Percentiles rank a stretch among this genome's conserved stretches.
These are phyloP conservation scores for Papilio polytes DNA, from an alignment of 1,140 invertebrate species.

Conservation along the genomic window DNA sequence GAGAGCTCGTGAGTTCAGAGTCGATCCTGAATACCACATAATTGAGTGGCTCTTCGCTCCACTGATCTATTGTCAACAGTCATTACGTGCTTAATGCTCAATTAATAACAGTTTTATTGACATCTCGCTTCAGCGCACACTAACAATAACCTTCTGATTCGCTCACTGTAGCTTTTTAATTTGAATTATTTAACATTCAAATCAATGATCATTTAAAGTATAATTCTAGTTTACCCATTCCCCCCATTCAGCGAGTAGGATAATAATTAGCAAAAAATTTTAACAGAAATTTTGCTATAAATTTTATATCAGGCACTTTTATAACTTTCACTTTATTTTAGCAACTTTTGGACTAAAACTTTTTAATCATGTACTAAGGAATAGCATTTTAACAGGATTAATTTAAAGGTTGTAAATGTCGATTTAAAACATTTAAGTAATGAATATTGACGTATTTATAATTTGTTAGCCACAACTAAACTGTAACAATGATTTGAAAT, in stretches of 20 bases:
- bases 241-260: no score
- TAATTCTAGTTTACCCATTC: no score
- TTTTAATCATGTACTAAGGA: neutral
- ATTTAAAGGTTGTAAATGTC: neutral
- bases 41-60: conserved; percentile 72
- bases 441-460: neutral
- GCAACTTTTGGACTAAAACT: neutral
- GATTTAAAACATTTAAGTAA: neutral
- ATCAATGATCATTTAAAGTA: conserved; percentile 19
- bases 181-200: neutral
- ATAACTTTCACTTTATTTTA: neutral
- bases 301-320: neutral
- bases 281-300: neutral
- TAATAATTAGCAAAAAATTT: neutral
- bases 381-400: neutral
- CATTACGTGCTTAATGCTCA: conserved; percentile 74
- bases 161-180: neutral
- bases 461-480: conserved; percentile 12
- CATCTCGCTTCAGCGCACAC: conserved; percentile 55
- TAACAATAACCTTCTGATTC: conserved; percentile 8
- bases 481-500: conserved; percentile 8
- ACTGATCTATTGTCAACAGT: conserved; percentile 65
- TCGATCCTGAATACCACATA: conserved; percentile 70
- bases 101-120: conserved; percentile 72
- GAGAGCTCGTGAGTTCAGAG: conserved; percentile 60